Evolutionary conservation across 2,888 invertebrate species (phyloP).

Genomic region (Hydropsyche betteni): DNA sequence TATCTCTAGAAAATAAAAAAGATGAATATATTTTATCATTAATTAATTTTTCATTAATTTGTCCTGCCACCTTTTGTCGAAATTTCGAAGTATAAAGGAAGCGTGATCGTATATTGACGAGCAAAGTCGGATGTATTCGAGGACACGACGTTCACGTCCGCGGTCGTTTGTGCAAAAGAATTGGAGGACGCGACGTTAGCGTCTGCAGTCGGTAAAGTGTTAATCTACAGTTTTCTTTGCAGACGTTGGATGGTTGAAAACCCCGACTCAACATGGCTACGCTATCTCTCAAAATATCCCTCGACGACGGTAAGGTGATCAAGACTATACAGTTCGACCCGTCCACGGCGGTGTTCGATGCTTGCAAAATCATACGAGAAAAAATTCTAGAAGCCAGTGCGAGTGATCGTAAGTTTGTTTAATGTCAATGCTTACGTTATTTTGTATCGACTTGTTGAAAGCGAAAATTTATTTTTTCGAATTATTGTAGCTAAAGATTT

Average conservation of each 20-base stretch:
- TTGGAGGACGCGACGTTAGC: too few relatives aligned
- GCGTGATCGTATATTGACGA: too few relatives aligned
- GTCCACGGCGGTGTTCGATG: slow-evolving; percentile 93
- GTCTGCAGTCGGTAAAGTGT: too few relatives aligned
- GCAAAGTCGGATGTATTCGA: too few relatives aligned
- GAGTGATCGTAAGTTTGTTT: slow-evolving; percentile 82
- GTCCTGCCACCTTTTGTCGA: too few relatives aligned
- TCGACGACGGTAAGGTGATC: slow-evolving; percentile 88
- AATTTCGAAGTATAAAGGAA: too few relatives aligned
- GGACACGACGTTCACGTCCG: too few relatives aligned
- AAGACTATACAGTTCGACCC: slow-evolving; percentile 99
- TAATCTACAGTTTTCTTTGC: not conserved
- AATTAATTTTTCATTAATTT: too few relatives aligned
- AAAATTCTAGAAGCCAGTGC: slow-evolving; percentile 91
- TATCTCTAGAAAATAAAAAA: too few relatives aligned
- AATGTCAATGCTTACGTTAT: not conserved
- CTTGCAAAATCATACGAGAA: slow-evolving; percentile 93
- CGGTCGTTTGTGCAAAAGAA: too few relatives aligned
- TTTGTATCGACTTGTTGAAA: slow-evolving; percentile 13
- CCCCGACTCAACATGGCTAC: slow-evolving; percentile 68
- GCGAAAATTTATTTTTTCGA: not conserved
- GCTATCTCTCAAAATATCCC: slow-evolving; percentile 85
- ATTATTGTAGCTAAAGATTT: slow-evolving; percentile 86
- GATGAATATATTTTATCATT: too few relatives aligned
- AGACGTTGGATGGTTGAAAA: slow-evolving; percentile 22